Percentiles rank a stretch among this genome's conserved stretches.
Conservation (phyloP, 1,140 invertebrate genomes). For the Sipha flava region DNA sequence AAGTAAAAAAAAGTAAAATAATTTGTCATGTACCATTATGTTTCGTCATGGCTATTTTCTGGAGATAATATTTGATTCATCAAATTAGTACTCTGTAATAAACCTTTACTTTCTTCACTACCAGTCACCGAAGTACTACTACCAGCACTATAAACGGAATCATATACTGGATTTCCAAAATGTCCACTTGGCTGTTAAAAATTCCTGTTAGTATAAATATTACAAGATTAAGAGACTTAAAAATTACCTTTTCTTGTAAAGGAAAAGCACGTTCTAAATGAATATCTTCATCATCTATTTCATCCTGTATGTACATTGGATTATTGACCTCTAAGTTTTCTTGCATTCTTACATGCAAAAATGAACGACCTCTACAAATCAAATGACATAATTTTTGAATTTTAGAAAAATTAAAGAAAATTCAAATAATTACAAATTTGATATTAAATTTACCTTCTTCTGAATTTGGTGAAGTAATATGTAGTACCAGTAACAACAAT, state of each 20-base stretch:
- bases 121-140: slow-evolving; percentile 39
- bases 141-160: slow-evolving; percentile 58
- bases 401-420: neutral
- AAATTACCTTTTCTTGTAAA: slow-evolving; percentile 32
- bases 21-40: neutral
- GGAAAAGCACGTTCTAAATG: slow-evolving; percentile 44
- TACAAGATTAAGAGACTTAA: neutral
- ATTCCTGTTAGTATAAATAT: neutral
- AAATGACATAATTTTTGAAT: neutral
- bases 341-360: slow-evolving; percentile 67
- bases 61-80: slow-evolving; percentile 2
- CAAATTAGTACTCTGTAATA: slow-evolving; percentile 42
- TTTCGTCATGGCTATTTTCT: slow-evolving; percentile 11
- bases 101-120: slow-evolving; percentile 50
- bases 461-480: slow-evolving; percentile 11
- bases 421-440: neutral
- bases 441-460: slow-evolving; percentile 1
- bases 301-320: slow-evolving; percentile 69
- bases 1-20: neutral
- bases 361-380: slow-evolving; percentile 41
- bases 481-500: neutral
- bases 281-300: slow-evolving; percentile 54
- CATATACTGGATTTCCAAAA: slow-evolving; percentile 78
- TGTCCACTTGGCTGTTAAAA: slow-evolving; percentile 17
- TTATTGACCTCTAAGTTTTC: slow-evolving; percentile 75